A percentile compares a stretch with the other conserved stretches of the same genome.
phyloP scores from a whole-genome alignment of 2,113 vertebrate genomes.

The Saimiri boliviensis region DNA sequence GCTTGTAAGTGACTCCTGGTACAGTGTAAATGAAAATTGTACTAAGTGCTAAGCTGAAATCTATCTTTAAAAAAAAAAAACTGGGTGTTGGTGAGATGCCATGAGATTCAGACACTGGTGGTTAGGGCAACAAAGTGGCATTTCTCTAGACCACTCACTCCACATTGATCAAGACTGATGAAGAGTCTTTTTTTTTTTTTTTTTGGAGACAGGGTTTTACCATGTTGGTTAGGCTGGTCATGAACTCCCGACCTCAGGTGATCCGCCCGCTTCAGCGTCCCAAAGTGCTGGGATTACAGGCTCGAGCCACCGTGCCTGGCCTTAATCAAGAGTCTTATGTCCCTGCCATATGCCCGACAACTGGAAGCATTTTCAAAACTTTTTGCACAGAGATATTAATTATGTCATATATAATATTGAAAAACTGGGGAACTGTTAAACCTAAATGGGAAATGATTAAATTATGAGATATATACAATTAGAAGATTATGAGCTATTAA shows the following conservation, averaged over 20 bases:
- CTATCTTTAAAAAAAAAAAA: neutral
- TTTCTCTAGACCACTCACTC: neutral
- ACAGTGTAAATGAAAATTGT: neutral
- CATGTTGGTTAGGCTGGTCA: no score
- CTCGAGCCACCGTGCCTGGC: no score
- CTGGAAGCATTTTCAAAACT: neutral
- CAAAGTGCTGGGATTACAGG: no score
- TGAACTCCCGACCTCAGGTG: no score
- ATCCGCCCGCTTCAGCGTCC: no score
- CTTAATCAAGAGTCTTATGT: neutral
- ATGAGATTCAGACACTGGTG: neutral
- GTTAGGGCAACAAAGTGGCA: neutral
- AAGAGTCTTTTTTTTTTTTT: neutral
- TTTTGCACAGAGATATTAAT: neutral
- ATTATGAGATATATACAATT: neutral
- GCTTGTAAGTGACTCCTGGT: neutral
- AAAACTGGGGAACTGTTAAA: slow-evolving; percentile 9
- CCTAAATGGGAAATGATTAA: slow-evolving; percentile 17
- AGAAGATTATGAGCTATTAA: slow-evolving; percentile 8
- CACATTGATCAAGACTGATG: neutral
- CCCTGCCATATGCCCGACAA: neutral
- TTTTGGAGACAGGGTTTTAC: no score
- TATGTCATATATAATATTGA: neutral
- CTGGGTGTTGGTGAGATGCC: neutral
- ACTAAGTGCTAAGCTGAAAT: neutral